A percentile compares a stretch with the other conserved stretches of the same genome.
Conservation (phyloP, 2,888 invertebrate species). For the Pinctada fucata region DNA sequence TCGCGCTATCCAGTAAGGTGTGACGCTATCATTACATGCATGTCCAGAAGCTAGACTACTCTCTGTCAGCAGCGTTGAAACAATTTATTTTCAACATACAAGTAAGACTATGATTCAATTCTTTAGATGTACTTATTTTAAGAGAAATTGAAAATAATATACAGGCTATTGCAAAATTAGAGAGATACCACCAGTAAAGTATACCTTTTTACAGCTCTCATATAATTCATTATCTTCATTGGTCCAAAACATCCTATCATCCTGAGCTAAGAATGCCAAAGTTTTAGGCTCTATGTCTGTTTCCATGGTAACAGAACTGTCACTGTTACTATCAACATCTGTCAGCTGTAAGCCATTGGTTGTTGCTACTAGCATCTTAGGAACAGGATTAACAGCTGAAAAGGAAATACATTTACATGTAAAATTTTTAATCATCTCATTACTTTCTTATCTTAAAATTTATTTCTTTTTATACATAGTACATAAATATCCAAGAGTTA, state of each 20-base stretch:
- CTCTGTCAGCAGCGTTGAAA: no score
- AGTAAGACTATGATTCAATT: no score
- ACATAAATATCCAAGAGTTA: no score
- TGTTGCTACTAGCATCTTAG: constrained; percentile 85
- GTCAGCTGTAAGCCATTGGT: constrained; percentile 52
- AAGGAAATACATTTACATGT: constrained; percentile 1
- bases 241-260: constrained; percentile 88
- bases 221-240: constrained; percentile 79
- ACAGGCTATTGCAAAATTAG: no score
- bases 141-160: no score
- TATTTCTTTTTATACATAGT: not conserved
- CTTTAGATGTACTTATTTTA: no score
- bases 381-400: constrained; percentile 85
- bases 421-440: no score
- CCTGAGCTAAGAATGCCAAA: constrained; percentile 84
- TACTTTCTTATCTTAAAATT: not conserved
- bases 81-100: no score
- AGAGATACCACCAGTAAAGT: no score
- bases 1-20: no score
- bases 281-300: constrained; percentile 78
- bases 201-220: constrained; percentile 42
- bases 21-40: no score
- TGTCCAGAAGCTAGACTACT: no score
- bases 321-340: constrained; percentile 61
- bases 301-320: constrained; percentile 52